Conservation (phyloP, 2,888 invertebrate species). For the Heterodera filipjevi region DNA sequence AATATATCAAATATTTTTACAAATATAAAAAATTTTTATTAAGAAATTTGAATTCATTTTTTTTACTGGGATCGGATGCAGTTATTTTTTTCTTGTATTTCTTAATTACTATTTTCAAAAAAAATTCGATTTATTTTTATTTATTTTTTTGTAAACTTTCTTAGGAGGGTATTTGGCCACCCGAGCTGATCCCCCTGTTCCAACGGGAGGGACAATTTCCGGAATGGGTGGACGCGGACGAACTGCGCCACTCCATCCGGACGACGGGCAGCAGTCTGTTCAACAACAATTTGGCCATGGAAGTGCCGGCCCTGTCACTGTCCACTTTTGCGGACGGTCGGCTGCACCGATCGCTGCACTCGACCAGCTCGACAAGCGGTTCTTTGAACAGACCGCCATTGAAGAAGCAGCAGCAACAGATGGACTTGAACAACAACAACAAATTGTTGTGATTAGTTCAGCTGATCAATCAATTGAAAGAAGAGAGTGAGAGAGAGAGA, state of each 20-base stretch:
- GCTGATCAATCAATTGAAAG: no score
- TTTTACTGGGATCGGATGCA: no score
- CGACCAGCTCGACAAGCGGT: conserved; percentile 15
- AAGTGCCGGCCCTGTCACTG: conserved; percentile 30
- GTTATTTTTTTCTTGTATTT: no score
- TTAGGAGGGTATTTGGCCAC: conserved; percentile 40
- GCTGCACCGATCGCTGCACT: conserved; percentile 31
- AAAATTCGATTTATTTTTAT: no score
- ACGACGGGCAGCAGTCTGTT: conserved; percentile 14
- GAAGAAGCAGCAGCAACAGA: no score
- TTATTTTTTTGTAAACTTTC: background rate
- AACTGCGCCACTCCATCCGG: conserved; percentile 29
- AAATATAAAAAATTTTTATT: background rate
- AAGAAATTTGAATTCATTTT: background rate
- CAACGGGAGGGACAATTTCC: conserved; percentile 53
- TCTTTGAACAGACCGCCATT: conserved; percentile 12
- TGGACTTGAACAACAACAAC: conserved; percentile 9
- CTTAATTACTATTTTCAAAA: no score
- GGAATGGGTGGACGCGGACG: conserved; percentile 57
- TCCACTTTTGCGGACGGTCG: conserved; percentile 34
- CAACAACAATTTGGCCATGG: conserved; percentile 28
- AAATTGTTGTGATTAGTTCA: background rate
- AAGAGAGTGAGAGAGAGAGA: no score
- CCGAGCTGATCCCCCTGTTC: conserved; percentile 36
- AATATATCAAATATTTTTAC: no score